Conservation (phyloP, 2,797 vertebrate species). For the Chaetophractus vellerosus region DNA sequence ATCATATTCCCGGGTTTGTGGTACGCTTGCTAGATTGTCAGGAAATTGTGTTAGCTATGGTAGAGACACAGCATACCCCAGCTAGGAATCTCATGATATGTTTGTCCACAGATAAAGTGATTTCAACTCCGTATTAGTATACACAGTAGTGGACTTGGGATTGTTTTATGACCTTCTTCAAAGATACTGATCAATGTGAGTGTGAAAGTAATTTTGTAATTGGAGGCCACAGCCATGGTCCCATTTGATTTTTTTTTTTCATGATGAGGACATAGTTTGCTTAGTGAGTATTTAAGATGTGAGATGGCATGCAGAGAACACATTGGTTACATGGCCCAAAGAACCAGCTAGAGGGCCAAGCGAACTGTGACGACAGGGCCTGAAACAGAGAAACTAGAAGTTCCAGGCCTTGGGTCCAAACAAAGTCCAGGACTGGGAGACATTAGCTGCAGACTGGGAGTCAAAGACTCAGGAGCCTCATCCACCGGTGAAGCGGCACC, state of each 20-base stretch:
- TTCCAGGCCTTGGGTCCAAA: not conserved
- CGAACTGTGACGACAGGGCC: not conserved
- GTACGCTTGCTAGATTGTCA: slow-evolving; percentile 60
- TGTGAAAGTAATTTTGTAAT: slow-evolving; percentile 51
- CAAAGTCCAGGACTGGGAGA: not conserved
- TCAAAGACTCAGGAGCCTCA: not conserved
- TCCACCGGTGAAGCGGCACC: accelerated
- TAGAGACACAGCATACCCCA: slow-evolving; percentile 11
- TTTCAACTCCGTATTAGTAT: slow-evolving; percentile 20
- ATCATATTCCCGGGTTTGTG: slow-evolving; percentile 53
- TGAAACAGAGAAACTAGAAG: not conserved
- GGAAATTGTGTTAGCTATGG: slow-evolving; percentile 67
- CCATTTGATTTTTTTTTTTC: slow-evolving; percentile 66
- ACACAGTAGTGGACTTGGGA: not conserved
- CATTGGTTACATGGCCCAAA: not conserved
- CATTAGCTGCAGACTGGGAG: not conserved
- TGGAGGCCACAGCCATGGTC: not conserved
- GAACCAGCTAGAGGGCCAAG: not conserved
- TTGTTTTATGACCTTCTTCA: slow-evolving; percentile 13
- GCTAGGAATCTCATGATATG: slow-evolving; percentile 52
- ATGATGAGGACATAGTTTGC: not conserved
- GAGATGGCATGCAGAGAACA: slow-evolving; percentile 20
- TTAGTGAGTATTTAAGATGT: slow-evolving; percentile 54
- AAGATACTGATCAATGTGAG: slow-evolving; percentile 49
- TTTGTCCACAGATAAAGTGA: slow-evolving; percentile 43